Base-by-base conservation (phyloP, 2,797 vertebrate genomes). In the Sylvia borin region DNA sequence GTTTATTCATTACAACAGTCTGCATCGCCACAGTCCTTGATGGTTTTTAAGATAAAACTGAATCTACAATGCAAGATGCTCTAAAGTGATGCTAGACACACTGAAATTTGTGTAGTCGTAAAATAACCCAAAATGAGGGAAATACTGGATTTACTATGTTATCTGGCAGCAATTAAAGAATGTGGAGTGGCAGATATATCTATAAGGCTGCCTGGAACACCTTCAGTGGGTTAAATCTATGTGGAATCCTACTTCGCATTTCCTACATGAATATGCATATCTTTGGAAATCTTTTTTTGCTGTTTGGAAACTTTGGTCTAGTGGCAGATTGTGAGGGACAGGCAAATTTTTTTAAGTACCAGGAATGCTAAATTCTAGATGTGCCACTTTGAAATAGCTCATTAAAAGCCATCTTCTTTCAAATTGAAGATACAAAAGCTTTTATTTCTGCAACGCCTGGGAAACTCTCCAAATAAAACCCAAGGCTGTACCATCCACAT, bases 391-490 rank as follows among this genome's bases (percentile, higher is more conserved):
- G 10, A 84, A 75, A 89, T 38, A 82, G 27, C 83, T 90, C 77
- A 74, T 65, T 76, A 82, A 88, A 85, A 20, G 5, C 19, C 24
- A 60, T 78, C 83, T 80, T 55, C 54, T 91, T 95, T 88, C 48
- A 75, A 91, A 77, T 50, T 90, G 40, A 78, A 78, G 61, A 88
- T 51, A 31, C 51, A 57, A 90, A 93, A 80, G 36, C 48, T 94
- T 84, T 73, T 51, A 51, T 89, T 94, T 93, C 73, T 89, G 43
- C 80, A 53, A n/a, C 53, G 43, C 34, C 83, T 82, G 48, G 88
- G 92, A 97, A 95, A 72, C 19, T 45, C 34, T 96, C 88, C 93
- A 95, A 96, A 94, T 78, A 94, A 97, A 96, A 84, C 66, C 77
- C 42, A 29, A 68, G 40, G 10, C 22, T 21, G 51, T 74, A 88